These are phyloP conservation scores for Raja brachyura DNA, from an alignment of 2,113 vertebrate species.

Conservation along the genomic window DNA sequence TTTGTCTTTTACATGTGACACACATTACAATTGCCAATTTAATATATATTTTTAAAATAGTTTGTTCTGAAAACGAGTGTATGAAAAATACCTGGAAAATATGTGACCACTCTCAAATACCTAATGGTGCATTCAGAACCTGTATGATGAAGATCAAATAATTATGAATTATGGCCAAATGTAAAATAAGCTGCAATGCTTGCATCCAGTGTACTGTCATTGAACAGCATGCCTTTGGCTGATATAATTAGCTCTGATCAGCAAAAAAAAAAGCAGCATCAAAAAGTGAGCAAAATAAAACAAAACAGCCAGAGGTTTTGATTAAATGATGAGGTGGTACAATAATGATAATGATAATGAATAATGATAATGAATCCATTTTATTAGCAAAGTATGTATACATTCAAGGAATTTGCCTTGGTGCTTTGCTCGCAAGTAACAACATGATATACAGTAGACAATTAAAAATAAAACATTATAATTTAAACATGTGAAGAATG, in stretches of 20 bases:
- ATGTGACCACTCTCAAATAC: background rate
- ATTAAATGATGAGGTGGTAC: background rate
- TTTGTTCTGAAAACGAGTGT: background rate
- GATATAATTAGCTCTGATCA: background rate
- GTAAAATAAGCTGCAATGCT: background rate
- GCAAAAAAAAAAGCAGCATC: background rate
- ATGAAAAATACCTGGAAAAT: background rate
- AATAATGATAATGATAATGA: background rate
- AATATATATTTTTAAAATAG: background rate
- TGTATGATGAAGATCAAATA: background rate
- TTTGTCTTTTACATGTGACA: background rate
- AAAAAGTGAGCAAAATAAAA: background rate
- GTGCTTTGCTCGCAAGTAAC: no score
- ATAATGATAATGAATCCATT: no score
- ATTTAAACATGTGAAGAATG: no score
- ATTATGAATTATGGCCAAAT: background rate
- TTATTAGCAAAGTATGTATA: no score
- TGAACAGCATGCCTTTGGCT: background rate
- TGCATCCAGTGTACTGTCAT: background rate
- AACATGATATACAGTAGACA: no score
- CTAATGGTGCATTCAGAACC: background rate
- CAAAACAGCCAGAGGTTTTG: background rate
- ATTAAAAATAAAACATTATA: no score
- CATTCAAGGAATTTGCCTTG: no score
- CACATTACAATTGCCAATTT: background rate